Evolutionary conservation across 2,888 invertebrate genomes (phyloP), one percentile per base, ranked within the genome.

Genomic region (Pterobdella sp.): DNA sequence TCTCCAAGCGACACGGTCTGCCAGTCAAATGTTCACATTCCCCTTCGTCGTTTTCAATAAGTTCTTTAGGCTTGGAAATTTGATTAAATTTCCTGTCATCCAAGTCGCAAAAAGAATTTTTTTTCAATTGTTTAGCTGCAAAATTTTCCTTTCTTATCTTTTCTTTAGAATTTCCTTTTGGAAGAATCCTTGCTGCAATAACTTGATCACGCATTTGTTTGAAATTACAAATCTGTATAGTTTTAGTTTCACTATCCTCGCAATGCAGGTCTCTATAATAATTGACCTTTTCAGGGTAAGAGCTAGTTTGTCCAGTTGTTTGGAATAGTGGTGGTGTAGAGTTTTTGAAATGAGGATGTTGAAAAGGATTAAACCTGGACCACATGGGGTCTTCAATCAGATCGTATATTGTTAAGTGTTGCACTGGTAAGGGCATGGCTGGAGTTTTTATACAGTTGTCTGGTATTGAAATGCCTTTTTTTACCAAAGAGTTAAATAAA

Each of bases 401-500:
- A 35, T 63, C 63, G 36, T 71, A 71, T 36, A 71, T 63, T 32
- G 71, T 35, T n/a, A 60, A 63, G 26, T 71, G 63, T 22, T 31
- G 35, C 60, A 71, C 3, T 3, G 71, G 71, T 1, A 71, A 63
- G 26, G 71, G 60, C 0, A 35, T 34, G 4, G 71, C 63, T 31
- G 71, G 71, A 34, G 71, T 71, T n/a, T n/a, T 32, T 18, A 71
- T 35, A 63, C 71, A 71, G 63, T 60, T 71, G 63, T 71, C 71
- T n/a, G 71, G 71, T 18, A 63, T 35, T 29, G 14, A 34, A 26
- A 35, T 10, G 18, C 71, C 71, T 3, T 34, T 56, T 2, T 60
- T n/a, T 32, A 71, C 26, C 22, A 60, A 26, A n/a, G 14, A 34
- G 60, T 56, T 56, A 37, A 71, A 63, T 32, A 31, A 1, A 10